phyloP scores from a whole-genome alignment of 2,888 invertebrate genomes.

The Eretmocerus hayati region DNA sequence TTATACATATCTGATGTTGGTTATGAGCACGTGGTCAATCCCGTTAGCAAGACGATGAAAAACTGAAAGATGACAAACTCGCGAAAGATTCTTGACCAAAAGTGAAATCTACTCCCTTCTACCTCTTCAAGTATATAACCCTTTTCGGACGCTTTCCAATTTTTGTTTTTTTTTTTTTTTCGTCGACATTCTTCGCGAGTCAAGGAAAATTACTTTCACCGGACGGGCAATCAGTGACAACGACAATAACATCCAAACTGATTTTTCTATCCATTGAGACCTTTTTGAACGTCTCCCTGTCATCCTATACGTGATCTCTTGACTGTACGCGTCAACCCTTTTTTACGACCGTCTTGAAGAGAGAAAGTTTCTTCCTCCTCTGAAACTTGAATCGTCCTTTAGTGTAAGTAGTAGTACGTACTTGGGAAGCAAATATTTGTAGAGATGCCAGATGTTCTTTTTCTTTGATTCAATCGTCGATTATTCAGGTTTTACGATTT shows the following conservation, averaged over 20 bases:
- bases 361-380: constrained; percentile 30
- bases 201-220: constrained; percentile 22
- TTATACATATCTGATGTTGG: not conserved
- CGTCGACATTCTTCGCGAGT: not conserved
- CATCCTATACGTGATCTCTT: constrained; percentile 5
- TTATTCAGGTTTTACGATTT: no score
- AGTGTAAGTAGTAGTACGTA: no score
- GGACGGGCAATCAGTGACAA: not conserved
- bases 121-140: constrained; percentile 21
- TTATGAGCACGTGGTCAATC: constrained; percentile 12
- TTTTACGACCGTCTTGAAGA: constrained; percentile 30
- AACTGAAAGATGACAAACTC: constrained; percentile 26
- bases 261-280: constrained; percentile 20
- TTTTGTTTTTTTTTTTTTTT: constrained; percentile 1
- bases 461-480: no score
- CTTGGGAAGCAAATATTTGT: constrained; percentile 24
- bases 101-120: constrained; percentile 38
- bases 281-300: not conserved
- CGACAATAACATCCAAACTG: constrained; percentile 1
- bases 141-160: constrained; percentile 22
- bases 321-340: constrained; percentile 31
- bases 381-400: no score
- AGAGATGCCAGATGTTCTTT: no score
- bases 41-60: constrained; percentile 17
- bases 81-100: constrained; percentile 20